phyloP scores from a whole-genome alignment of 2,797 vertebrate species.

The Hipposideros larvatus region DNA sequence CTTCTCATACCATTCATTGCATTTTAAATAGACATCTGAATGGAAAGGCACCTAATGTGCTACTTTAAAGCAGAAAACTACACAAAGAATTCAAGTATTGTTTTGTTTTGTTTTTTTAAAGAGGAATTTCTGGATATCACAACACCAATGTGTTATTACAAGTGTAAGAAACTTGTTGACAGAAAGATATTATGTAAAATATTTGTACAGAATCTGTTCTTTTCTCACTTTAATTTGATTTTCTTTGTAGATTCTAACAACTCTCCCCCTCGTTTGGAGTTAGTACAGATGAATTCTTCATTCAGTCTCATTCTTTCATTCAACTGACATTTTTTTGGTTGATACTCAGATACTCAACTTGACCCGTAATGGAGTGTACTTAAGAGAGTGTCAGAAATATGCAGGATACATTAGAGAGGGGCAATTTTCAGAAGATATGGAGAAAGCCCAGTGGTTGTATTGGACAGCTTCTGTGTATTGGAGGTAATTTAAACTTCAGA shows the following conservation, averaged over 20 bases:
- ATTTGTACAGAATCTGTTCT: neutral
- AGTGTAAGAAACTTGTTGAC: neutral
- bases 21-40: neutral
- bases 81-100: neutral
- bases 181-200: neutral
- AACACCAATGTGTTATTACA: neutral
- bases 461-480: neutral
- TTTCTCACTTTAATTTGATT: neutral
- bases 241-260: neutral
- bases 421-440: neutral
- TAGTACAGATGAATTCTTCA: neutral
- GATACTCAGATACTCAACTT: neutral
- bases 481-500: neutral
- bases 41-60: neutral
- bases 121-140: neutral
- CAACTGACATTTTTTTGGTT: neutral
- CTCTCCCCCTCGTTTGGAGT: neutral
- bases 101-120: neutral
- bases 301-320: neutral
- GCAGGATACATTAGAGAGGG: neutral
- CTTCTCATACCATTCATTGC: neutral
- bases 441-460: neutral
- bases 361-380: neutral
- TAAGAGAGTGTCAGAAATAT: neutral
- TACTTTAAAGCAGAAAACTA: neutral